Evolutionary conservation across 1,140 invertebrate species (phyloP).

Genomic region (Vanessa tameamea): DNA sequence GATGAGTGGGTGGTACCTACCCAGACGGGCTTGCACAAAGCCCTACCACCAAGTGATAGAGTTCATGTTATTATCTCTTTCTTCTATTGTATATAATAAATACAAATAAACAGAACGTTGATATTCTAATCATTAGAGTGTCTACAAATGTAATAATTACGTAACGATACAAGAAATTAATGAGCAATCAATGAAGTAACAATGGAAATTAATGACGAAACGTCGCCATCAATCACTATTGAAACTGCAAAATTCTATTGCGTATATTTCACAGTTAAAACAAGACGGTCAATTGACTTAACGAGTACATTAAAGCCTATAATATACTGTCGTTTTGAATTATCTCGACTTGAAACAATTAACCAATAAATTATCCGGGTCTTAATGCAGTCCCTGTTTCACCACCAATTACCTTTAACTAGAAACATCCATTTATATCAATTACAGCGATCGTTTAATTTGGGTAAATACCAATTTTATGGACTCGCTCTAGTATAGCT

Average conservation of each 20-base stretch:
- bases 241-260: neutral
- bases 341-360: conserved; percentile 35
- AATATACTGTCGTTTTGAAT: conserved; percentile 34
- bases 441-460: conserved; percentile 71
- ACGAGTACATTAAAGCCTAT: conserved; percentile 20
- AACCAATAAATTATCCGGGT: conserved; percentile 37
- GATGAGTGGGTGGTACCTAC: too few relatives aligned
- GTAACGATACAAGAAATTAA: too few relatives aligned
- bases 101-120: too few relatives aligned
- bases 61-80: too few relatives aligned
- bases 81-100: too few relatives aligned
- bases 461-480: conserved; percentile 77
- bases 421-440: conserved; percentile 78
- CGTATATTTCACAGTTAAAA: conserved; percentile 23
- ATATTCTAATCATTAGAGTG: too few relatives aligned
- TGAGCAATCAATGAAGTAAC: too few relatives aligned
- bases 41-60: too few relatives aligned
- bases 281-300: conserved; percentile 21
- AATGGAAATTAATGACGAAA: neutral
- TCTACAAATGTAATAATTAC: too few relatives aligned
- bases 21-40: too few relatives aligned
- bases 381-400: conserved; percentile 38
- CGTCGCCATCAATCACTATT: neutral
- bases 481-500: conserved; percentile 56
- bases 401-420: conserved; percentile 70